Percentiles rank a stretch among this genome's conserved stretches.
phyloP scores from a whole-genome alignment of 1,140 invertebrate genomes.

The Thaumetopoea pityocampa region DNA sequence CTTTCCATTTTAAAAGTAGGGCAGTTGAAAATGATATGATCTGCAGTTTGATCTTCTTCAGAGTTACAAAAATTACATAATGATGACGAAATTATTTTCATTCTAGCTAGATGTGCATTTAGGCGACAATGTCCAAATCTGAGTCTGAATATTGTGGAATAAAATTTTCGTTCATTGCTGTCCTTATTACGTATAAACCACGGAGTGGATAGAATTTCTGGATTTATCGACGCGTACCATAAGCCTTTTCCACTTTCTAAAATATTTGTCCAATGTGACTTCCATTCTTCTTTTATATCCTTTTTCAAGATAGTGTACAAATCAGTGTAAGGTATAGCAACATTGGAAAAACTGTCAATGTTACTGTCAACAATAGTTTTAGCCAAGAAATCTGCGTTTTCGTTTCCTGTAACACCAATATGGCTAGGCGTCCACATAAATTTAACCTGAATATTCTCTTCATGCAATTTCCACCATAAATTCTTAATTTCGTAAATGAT shows the following conservation, averaged over 20 bases:
- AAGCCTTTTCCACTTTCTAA: not conserved
- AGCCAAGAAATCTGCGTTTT: not conserved
- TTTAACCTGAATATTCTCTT: not conserved
- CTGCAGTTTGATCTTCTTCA: not conserved
- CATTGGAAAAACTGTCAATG: not conserved
- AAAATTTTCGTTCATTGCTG: not conserved
- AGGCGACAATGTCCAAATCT: slow-evolving; percentile 1
- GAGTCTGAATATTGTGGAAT: not conserved
- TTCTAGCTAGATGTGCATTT: not conserved
- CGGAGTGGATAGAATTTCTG: too few relatives aligned
- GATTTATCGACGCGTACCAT: not conserved
- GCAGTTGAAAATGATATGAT: slow-evolving; percentile 3
- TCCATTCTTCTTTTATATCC: not conserved
- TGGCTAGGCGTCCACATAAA: not conserved
- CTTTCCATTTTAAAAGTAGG: not conserved
- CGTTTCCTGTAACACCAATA: not conserved
- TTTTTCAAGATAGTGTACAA: not conserved
- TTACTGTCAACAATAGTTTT: not conserved
- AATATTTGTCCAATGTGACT: not conserved
- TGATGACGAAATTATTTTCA: not conserved
- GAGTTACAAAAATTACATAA: not conserved
- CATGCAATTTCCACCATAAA: not conserved
- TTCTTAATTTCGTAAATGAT: not conserved
- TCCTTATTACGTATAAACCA: not conserved
- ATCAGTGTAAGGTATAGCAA: too few relatives aligned